These are phyloP conservation scores for Drosophila truncata DNA, from an alignment of 1,140 invertebrate genomes.

Conservation along the genomic window DNA sequence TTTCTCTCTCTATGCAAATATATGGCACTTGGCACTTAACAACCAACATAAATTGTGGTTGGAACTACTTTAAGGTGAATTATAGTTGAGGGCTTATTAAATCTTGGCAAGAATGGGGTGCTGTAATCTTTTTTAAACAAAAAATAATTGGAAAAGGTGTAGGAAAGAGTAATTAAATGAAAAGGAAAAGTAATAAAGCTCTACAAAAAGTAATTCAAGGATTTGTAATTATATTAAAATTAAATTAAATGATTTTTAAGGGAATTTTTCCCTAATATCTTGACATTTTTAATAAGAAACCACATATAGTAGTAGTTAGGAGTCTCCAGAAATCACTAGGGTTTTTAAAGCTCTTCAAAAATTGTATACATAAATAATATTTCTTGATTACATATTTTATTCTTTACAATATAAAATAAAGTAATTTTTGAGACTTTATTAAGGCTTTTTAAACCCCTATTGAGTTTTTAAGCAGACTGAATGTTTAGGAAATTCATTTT, in stretches of 20 bases:
- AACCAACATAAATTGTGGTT: not conserved
- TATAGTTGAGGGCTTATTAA: not conserved
- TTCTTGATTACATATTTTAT: too few relatives aligned
- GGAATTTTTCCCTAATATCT: too few relatives aligned
- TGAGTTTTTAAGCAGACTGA: too few relatives aligned
- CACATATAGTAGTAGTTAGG: too few relatives aligned
- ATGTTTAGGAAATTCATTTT: not conserved
- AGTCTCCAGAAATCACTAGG: too few relatives aligned
- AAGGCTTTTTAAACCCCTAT: not conserved
- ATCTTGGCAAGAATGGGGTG: not conserved
- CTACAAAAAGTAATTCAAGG: not conserved
- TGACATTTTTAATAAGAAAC: too few relatives aligned
- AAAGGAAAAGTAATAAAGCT: not conserved
- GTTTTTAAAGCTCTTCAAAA: too few relatives aligned
- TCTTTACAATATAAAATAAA: too few relatives aligned
- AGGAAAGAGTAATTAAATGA: not conserved
- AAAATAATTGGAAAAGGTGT: not conserved
- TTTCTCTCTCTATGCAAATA: slow-evolving; percentile 7
- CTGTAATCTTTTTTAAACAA: not conserved
- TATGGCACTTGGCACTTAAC: not conserved
- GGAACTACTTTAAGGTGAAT: slow-evolving; percentile 5
- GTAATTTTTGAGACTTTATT: too few relatives aligned
- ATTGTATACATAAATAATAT: too few relatives aligned
- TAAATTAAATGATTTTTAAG: too few relatives aligned
- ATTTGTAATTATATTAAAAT: too few relatives aligned